Base-by-base conservation (phyloP, 2,797 vertebrate genomes). In the Lepus townsendii region DNA sequence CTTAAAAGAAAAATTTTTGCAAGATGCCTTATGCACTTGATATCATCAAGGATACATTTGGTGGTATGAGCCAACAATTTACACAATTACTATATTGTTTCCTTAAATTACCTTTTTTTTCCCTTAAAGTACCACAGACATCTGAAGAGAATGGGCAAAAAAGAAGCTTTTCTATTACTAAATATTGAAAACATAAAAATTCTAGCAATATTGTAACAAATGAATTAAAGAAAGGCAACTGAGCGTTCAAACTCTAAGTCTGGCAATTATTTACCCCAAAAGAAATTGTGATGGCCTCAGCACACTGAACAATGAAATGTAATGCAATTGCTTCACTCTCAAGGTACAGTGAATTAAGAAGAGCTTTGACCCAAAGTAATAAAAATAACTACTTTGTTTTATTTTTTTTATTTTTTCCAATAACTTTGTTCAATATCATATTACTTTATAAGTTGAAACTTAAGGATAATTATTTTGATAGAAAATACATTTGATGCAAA, bases 211-310 rank as follows among this genome's bases (percentile, higher is more conserved):
- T 38, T 35, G 0, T 71, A 63, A 84, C 17, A 85, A 93, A 38
- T 75, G 16, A 93, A 96, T 87, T 96, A 84, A 90, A 90, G 24
- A 54, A 96, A 96, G 42, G 8, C 71, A 80, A 42, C 2, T 30
- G 63, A 57, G 78, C 50, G 62, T 84, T 63, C 95, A 91, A 30
- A 35, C n/a, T 50, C 20, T 13, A 89, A 90, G 9, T 4, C 7
- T 32, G 17, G 32, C 27, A 22, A 80, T 94, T 80, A 50, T 52
- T 79, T 8, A 86, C 0, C 5, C 76, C 19, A 75, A 0, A 92
- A 94, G 38, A 91, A 95, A 87, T 4, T 6, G 1, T 2, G 90
- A 6, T 50, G 0, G 0, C 93, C 24, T 93, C 3, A 30, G 20
- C 1, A n/a, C 4, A 52, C 3, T 3, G 71, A 93, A 60, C 75